phyloP scores from a whole-genome alignment of 2,797 vertebrate species.

The Acipenser ruthenus region DNA sequence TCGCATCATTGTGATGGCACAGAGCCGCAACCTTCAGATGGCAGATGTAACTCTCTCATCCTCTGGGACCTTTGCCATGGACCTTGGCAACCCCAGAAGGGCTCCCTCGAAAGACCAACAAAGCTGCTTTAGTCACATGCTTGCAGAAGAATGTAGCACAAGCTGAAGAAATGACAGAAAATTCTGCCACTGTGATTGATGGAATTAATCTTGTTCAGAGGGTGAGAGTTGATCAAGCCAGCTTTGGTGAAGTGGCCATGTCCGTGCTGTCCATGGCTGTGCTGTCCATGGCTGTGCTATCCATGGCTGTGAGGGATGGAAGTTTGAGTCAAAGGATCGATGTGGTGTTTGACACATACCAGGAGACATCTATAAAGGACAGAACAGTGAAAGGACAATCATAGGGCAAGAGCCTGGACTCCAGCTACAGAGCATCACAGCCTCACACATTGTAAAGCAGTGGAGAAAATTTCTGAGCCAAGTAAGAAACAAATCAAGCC shows the following conservation, averaged over 20 bases:
- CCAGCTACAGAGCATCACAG: slow-evolving; percentile 7
- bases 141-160: slow-evolving; percentile 10
- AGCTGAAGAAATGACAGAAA: slow-evolving; percentile 4
- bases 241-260: no score
- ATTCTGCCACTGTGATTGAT: slow-evolving; percentile 9
- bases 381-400: neutral
- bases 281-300: neutral
- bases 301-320: slow-evolving; percentile 12
- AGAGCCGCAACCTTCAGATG: no score
- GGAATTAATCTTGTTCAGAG: slow-evolving; percentile 10
- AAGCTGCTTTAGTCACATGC: neutral
- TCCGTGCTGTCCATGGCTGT: no score
- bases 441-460: slow-evolving; percentile 6
- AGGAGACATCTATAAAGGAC: slow-evolving; percentile 12
- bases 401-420: neutral
- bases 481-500: slow-evolving; percentile 8
- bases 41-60: no score
- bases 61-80: no score
- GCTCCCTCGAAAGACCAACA: slow-evolving; percentile 5
- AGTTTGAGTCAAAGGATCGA: slow-evolving; percentile 11
- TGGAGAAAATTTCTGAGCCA: slow-evolving; percentile 9
- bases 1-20: no score
- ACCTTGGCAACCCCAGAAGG: slow-evolving; percentile 3
- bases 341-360: slow-evolving; percentile 17
- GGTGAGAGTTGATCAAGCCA: neutral